Evolutionary conservation across 2,113 vertebrate genomes (phyloP), one percentile per base, ranked within the genome.

Genomic region (Jaculus jaculus): DNA sequence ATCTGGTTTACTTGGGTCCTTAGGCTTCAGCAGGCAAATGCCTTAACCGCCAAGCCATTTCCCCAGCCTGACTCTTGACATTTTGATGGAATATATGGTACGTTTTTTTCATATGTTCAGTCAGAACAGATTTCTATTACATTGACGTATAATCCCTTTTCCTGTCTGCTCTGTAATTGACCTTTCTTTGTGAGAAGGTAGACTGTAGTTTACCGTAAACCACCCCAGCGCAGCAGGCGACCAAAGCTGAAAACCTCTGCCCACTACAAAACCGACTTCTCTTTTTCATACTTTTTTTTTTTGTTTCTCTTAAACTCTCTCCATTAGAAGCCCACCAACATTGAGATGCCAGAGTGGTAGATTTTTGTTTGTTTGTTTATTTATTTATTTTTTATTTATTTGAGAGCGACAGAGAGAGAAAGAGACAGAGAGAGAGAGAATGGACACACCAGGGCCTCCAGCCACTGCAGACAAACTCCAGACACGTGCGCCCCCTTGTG

Each of bases 241-340:
- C 51, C 39, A 91, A 78, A 74, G 10, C 80, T 77, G 71, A 23
- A 89, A 91, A 85, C 30, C 24, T 51, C 72, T 34, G 82, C 17
- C 63, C 8, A n/a, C 23, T 37, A 11, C 83, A 32, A 51, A 69
- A n/a, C 69, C 51, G 39, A 39, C 21, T 7, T 54, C 39, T 74
- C 2, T 7, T 21, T 5, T 16, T 11, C 3, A 32, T 90, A 58
- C 9, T n/a, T 88, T 83, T 91, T 85, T 77, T n/a, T n/a, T n/a
- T n/a, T n/a, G n/a, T n/a, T n/a, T n/a, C n/a, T 47, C 47, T 93
- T 92, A 66, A 91, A 92, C 69, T 81, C 72, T n/a, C 66, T 9
- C 34, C 20, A 54, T 11, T 69, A 92, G 74, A 92, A 92, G 72
- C 58, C 26, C 34, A 72, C 26, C n/a, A 80, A 66, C 21, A 88